Base-by-base conservation (phyloP, 2,797 vertebrate species). In the Pseudomugil gertrudae region DNA sequence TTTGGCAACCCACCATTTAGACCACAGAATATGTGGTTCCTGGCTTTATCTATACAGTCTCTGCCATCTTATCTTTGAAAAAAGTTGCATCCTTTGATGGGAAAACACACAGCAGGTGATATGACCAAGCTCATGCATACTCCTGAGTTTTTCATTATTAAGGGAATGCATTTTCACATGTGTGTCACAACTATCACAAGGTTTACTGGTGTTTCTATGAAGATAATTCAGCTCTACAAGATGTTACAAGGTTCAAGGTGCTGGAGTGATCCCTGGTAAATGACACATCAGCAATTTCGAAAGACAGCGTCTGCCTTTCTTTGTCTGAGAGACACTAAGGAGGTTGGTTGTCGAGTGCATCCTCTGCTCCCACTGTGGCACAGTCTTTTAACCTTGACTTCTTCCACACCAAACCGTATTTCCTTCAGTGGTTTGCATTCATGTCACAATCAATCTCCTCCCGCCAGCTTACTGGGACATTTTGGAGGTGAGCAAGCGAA, bases 321-420 rank as follows among this genome's bases (percentile, higher is more conserved):
- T 78, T 85, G 74, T 80, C 79, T 74, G 52, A 58, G 72, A 84
- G 72, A 76, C 74, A 30, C 51, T 0, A 61, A 78, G 67, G 69
- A 58, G 61, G 66, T 65, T 81, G 50, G 57, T 78, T 56, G 56
- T 73, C 30, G 52, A 78, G 70, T 47, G 45, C 74, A 65, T 76
- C 78, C 63, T 78, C 64, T 54, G 51, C 69, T 78, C 78, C 81
- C 79, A 59, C 74, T 35, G 80, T 69, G 77, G 70, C 59, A 48
- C 32, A 7, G 77, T 63, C 80, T 79, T 89, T 88, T 91, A 84
- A 91, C 89, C 88, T 86, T 75, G 75, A 79, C 74, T 67, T 70
- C 78, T 74, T 63, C 72, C 65, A 40, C 57, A 51, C 73, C 63
- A 81, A 88, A 81, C 79, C 64, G 47, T 27, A 45, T 76, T 80